phyloP scores from a whole-genome alignment of 2,888 invertebrate species.

The Zaprionus obscuricornis region DNA sequence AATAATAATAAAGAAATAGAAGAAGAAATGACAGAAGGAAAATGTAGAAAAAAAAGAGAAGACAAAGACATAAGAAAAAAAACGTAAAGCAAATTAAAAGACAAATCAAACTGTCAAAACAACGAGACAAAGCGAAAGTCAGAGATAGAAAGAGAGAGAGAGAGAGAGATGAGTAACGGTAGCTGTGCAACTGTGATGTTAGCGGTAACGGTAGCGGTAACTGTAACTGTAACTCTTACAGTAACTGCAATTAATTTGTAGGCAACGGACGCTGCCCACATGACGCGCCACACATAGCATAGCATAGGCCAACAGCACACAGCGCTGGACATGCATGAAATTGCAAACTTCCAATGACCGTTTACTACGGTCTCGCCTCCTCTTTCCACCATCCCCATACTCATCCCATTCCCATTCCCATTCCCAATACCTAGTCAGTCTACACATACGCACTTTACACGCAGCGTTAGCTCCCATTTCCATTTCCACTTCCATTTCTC shows the following conservation, averaged over 20 bases:
- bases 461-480: too few relatives aligned
- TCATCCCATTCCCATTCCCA: neutral
- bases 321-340: slow-evolving; percentile 68
- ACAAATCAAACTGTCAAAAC: slow-evolving; percentile 52
- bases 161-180: neutral
- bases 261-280: slow-evolving; percentile 25
- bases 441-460: slow-evolving; percentile 10
- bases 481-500: too few relatives aligned
- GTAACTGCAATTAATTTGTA: slow-evolving; percentile 67
- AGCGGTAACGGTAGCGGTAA: neutral
- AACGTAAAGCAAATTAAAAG: slow-evolving; percentile 68
- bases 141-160: neutral
- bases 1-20: slow-evolving; percentile 21
- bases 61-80: slow-evolving; percentile 19
- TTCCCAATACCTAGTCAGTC: neutral
- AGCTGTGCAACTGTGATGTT: too few relatives aligned
- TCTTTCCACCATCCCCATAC: slow-evolving; percentile 14
- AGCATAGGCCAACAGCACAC: slow-evolving; percentile 11
- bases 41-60: slow-evolving; percentile 31
- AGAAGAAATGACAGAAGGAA: too few relatives aligned
- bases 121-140: neutral
- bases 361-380: slow-evolving; percentile 21
- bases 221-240: slow-evolving; percentile 29
- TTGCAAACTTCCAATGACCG: too few relatives aligned
- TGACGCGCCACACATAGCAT: neutral